These are phyloP conservation scores for Xenopus laevis DNA, from an alignment of 2,113 vertebrate genomes.

Conservation along the genomic window DNA sequence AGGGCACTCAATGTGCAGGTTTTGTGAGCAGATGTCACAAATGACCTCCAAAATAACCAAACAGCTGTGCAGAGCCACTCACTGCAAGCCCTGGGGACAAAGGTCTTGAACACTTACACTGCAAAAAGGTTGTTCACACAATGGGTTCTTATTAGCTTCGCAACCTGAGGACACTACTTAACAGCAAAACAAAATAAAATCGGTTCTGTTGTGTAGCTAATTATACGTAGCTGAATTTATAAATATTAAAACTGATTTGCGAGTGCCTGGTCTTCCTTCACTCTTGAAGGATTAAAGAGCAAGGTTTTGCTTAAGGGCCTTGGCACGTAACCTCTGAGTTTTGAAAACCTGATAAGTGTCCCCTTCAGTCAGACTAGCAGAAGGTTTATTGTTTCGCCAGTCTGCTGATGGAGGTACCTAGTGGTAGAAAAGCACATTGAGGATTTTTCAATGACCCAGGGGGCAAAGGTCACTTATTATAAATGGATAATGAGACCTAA, in stretches of 20 bases:
- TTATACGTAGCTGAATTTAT: constrained; percentile 30
- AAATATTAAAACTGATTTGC: constrained; percentile 25
- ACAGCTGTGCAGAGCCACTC: constrained; percentile 56
- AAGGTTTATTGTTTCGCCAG: constrained; percentile 61
- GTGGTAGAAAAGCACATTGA: constrained; percentile 70
- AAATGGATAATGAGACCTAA: constrained; percentile 85
- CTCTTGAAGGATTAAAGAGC: constrained; percentile 42
- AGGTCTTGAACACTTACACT: constrained; percentile 53
- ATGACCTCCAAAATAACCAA: constrained; percentile 53
- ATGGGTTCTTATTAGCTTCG: constrained; percentile 49
- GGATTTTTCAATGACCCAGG: constrained; percentile 70
- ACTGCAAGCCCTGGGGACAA: constrained; percentile 55
- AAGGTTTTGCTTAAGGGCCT: constrained; percentile 48
- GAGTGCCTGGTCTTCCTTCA: constrained; percentile 25
- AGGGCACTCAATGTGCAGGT: constrained; percentile 26
- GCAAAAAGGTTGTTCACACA: constrained; percentile 49
- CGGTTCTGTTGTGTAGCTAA: constrained; percentile 20
- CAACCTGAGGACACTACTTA: constrained; percentile 3
- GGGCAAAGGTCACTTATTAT: constrained; percentile 78
- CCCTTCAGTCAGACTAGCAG: constrained; percentile 55
- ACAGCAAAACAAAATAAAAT: constrained; percentile 20
- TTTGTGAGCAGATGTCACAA: constrained; percentile 61
- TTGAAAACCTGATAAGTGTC: constrained; percentile 54
- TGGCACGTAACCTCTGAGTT: constrained; percentile 52
- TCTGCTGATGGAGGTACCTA: constrained; percentile 71